These are phyloP conservation scores for Trichogramma pretiosum DNA, from an alignment of 1,140 invertebrate species.

Conservation along the genomic window DNA sequence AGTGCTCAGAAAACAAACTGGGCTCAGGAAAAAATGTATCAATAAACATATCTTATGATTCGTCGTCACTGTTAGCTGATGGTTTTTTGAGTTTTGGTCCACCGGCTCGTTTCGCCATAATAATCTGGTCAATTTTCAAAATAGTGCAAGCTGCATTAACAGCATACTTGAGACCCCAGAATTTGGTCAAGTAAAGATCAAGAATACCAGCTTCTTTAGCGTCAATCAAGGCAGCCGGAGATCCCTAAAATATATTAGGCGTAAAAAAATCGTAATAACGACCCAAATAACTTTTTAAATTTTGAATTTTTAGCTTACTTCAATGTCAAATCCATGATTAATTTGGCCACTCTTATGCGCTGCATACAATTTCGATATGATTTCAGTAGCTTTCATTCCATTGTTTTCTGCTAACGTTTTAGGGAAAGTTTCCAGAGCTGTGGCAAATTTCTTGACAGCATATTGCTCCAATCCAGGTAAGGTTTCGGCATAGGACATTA, in stretches of 20 bases:
- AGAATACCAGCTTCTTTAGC: constrained; percentile 65
- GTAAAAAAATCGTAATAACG: no score
- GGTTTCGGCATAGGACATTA: constrained; percentile 81
- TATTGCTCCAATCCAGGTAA: constrained; percentile 94
- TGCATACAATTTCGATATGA: constrained; percentile 85
- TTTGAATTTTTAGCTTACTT: constrained; percentile 44
- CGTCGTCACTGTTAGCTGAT: constrained; percentile 63
- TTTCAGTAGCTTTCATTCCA: constrained; percentile 78
- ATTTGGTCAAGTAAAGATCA: constrained; percentile 82
- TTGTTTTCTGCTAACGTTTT: constrained; percentile 91
- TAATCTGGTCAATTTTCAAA: constrained; percentile 96
- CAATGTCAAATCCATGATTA: constrained; percentile 81
- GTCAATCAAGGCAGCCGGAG: constrained; percentile 59
- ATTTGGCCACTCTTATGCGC: constrained; percentile 83
- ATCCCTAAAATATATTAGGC: constrained; percentile 36
- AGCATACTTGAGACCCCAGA: constrained; percentile 93
- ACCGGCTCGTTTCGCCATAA: constrained; percentile 95
- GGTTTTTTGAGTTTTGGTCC: constrained; percentile 76
- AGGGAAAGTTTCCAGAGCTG: constrained; percentile 83
- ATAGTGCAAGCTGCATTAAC: constrained; percentile 87
- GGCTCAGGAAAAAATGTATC: no score
- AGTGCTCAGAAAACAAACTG: no score
- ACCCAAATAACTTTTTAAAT: no score
- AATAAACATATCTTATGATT: constrained; percentile 36
- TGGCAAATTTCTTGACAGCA: constrained; percentile 89